Conservation (phyloP, 2,888 invertebrate genomes). For the Ormyrus labotus region DNA sequence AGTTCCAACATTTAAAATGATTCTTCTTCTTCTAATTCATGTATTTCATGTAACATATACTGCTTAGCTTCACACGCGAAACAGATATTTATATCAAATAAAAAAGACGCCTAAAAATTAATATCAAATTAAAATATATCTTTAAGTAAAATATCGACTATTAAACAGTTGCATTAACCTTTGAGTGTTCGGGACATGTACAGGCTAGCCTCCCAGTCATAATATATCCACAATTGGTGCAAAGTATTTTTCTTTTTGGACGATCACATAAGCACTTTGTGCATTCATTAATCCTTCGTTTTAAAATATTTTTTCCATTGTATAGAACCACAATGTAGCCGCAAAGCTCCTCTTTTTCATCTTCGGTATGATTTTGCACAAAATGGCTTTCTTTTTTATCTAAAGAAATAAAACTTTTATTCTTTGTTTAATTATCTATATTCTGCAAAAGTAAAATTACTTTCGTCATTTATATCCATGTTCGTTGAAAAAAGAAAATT, state of each 20-base stretch:
- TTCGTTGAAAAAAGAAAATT: no score
- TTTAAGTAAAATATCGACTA: background rate
- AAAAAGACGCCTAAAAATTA: conserved; percentile 13
- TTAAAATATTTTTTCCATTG: no score
- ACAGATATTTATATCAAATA: conserved; percentile 16
- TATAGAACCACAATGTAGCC: no score
- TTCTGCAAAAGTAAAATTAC: no score
- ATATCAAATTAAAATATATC: background rate
- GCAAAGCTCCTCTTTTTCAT: no score
- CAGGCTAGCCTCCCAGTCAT: conserved; percentile 15
- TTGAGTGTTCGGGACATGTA: background rate
- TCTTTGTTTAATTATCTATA: no score
- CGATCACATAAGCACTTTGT: conserved; percentile 6
- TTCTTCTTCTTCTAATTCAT: background rate
- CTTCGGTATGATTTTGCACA: no score
- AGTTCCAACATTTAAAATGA: no score
- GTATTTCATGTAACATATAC: background rate
- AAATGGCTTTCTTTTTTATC: no score
- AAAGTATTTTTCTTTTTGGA: conserved; percentile 7
- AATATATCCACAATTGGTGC: conserved; percentile 26
- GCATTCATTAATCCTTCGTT: no score
- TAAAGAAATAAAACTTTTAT: no score
- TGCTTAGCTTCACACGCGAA: background rate
- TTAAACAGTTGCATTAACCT: conserved; percentile 10
- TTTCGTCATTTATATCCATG: no score